Conservation (phyloP, 1,140 invertebrate species). For the Pseudomyrmex flavicornis region DNA sequence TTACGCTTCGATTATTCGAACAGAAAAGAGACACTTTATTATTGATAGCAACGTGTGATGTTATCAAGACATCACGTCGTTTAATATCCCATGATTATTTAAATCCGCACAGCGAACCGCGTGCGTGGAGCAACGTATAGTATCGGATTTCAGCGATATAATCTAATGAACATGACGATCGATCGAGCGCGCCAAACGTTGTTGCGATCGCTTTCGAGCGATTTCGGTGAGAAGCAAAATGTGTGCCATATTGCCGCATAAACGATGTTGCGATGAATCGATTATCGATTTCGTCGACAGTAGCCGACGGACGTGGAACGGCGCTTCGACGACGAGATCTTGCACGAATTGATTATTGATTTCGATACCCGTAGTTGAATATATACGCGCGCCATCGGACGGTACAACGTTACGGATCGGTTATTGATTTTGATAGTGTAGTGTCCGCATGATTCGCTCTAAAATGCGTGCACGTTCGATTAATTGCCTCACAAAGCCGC, state of each 20-base stretch:
- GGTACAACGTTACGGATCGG: conserved; percentile 49
- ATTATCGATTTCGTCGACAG: conserved; percentile 65
- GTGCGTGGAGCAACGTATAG: neutral
- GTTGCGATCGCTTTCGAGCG: conserved; percentile 11
- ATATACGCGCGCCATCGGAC: neutral
- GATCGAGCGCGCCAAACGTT: conserved; percentile 55
- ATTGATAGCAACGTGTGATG: neutral
- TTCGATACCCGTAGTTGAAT: conserved; percentile 17
- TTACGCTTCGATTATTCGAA: conserved; percentile 8
- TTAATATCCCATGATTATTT: conserved; percentile 53
- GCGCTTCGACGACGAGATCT: conserved; percentile 56
- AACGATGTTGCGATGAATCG: conserved; percentile 65
- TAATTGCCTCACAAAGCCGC: conserved; percentile 49
- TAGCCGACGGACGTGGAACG: neutral
- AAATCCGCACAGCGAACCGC: neutral
- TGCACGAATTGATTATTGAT: conserved; percentile 69
- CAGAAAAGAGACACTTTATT: neutral
- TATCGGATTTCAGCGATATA: conserved; percentile 30
- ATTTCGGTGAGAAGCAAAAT: conserved; percentile 40
- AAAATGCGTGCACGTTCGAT: conserved; percentile 41
- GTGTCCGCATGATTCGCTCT: conserved; percentile 16
- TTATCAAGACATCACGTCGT: conserved; percentile 16
- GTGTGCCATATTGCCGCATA: neutral
- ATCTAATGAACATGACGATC: conserved; percentile 59
- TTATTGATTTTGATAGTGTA: conserved; percentile 54